A percentile compares a stretch with the other conserved stretches of the same genome.
Evolutionary conservation across 2,888 invertebrate genomes (phyloP).

Genomic region (Lagria hirta): DNA sequence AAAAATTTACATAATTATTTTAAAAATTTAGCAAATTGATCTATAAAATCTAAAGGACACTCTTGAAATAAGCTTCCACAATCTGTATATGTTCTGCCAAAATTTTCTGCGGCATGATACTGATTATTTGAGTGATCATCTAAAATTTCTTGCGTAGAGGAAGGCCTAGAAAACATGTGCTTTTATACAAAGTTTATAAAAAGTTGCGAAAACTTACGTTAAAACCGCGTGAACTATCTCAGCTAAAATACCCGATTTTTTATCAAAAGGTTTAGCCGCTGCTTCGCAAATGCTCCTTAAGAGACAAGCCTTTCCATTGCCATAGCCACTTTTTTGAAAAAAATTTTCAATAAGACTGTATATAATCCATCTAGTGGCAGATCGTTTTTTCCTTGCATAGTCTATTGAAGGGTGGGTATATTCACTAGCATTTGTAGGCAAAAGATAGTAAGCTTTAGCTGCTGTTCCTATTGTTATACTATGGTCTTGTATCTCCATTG

Average conservation of each 20-base stretch:
- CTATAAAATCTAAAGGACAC: constrained; percentile 62
- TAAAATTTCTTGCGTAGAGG: constrained; percentile 65
- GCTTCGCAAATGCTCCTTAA: constrained; percentile 76
- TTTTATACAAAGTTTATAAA: background rate
- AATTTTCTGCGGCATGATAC: constrained; percentile 71
- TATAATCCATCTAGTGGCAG: constrained; percentile 47
- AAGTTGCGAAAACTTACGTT: constrained; percentile 59
- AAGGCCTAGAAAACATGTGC: constrained; percentile 60
- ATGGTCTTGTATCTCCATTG: constrained; percentile 64
- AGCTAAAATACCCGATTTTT: constrained; percentile 67
- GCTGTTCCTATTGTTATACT: constrained; percentile 67
- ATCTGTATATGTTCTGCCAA: constrained; percentile 60
- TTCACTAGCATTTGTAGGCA: constrained; percentile 71
- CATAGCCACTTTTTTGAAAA: constrained; percentile 61
- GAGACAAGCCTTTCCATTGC: constrained; percentile 68
- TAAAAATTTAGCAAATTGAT: constrained; percentile 58
- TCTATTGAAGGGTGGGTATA: constrained; percentile 55
- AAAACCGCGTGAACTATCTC: constrained; percentile 67
- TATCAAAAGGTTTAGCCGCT: constrained; percentile 56
- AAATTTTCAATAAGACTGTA: constrained; percentile 46
- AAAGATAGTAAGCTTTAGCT: constrained; percentile 67
- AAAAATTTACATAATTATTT: constrained; percentile 5
- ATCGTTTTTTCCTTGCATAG: constrained; percentile 40
- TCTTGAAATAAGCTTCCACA: constrained; percentile 65
- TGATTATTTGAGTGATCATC: constrained; percentile 70